Conservation (phyloP, 1,140 invertebrate genomes). For the Onthophagus taurus region DNA sequence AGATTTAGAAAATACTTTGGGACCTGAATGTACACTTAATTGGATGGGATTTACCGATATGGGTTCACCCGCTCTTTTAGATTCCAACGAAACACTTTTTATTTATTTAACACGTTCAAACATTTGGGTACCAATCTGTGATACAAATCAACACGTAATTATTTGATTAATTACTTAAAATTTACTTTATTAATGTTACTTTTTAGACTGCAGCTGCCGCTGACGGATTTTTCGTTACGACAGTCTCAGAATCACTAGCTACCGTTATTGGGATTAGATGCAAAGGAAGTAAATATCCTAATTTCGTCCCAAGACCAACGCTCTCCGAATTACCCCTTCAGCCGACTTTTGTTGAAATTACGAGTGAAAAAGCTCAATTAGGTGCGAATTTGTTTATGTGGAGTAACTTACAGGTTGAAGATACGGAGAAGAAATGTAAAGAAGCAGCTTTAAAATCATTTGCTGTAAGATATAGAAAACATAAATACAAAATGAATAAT, state of each 20-base stretch:
- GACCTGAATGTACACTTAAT: conserved; percentile 53
- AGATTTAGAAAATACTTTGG: conserved; percentile 55
- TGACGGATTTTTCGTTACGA: conserved; percentile 75
- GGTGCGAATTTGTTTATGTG: conserved; percentile 67
- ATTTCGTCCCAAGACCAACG: conserved; percentile 74
- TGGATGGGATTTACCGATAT: conserved; percentile 81
- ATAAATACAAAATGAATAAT: neutral
- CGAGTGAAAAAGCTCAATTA: conserved; percentile 68
- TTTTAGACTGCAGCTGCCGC: conserved; percentile 54
- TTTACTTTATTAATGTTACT: conserved; percentile 6
- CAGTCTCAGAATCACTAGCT: conserved; percentile 65
- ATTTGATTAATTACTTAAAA: conserved; percentile 11
- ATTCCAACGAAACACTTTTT: conserved; percentile 57
- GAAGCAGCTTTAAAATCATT: conserved; percentile 84
- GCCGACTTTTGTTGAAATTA: conserved; percentile 71
- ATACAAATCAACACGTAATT: conserved; percentile 57
- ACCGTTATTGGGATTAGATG: conserved; percentile 75
- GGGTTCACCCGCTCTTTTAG: conserved; percentile 58
- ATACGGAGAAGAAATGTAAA: conserved; percentile 52
- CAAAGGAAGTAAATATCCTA: conserved; percentile 78
- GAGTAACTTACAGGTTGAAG: conserved; percentile 48
- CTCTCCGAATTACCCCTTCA: conserved; percentile 59
- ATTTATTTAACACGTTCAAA: conserved; percentile 52
- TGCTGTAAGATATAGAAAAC: conserved; percentile 52
- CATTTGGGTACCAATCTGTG: conserved; percentile 70